Evolutionary conservation across 2,888 invertebrate genomes (phyloP).

Genomic region (Xylophagus ater): DNA sequence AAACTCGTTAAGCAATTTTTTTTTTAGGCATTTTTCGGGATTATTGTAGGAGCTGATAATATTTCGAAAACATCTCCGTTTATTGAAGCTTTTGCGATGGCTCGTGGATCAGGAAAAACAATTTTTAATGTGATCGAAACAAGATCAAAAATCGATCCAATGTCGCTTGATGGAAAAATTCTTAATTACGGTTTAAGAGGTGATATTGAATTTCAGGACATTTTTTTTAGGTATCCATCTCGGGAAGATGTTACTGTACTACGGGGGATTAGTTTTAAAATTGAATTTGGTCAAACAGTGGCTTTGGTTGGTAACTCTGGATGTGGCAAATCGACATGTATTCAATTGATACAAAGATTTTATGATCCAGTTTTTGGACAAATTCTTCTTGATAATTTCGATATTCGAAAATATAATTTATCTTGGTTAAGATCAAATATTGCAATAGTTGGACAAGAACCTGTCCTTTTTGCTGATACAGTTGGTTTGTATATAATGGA

Average conservation of each 20-base stretch:
- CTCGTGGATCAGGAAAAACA: conserved; percentile 60
- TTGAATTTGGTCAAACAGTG: conserved; percentile 56
- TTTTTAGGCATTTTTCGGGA: conserved; percentile 52
- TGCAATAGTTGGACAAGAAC: conserved; percentile 82
- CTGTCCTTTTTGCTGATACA: conserved; percentile 69
- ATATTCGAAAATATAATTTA: conserved; percentile 59
- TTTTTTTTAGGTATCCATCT: conserved; percentile 69
- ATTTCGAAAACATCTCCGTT: conserved; percentile 66
- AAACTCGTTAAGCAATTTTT: background rate
- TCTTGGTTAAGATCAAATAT: conserved; percentile 65
- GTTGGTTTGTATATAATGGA: conserved; percentile 38
- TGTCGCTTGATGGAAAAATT: conserved; percentile 51
- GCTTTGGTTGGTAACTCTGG: conserved; percentile 65
- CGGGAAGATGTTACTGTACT: conserved; percentile 60
- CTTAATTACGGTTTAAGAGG: conserved; percentile 49
- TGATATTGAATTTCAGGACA: conserved; percentile 55
- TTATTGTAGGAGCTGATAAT: conserved; percentile 67
- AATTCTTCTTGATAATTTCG: conserved; percentile 49
- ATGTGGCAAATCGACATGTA: conserved; percentile 72
- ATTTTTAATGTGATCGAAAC: conserved; percentile 68
- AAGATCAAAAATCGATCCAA: conserved; percentile 58
- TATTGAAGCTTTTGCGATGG: conserved; percentile 60
- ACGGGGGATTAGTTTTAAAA: conserved; percentile 51
- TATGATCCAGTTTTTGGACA: conserved; percentile 53
- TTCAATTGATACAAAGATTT: conserved; percentile 64